Conservation (phyloP, 2,797 vertebrate genomes). For the Sylvia borin region DNA sequence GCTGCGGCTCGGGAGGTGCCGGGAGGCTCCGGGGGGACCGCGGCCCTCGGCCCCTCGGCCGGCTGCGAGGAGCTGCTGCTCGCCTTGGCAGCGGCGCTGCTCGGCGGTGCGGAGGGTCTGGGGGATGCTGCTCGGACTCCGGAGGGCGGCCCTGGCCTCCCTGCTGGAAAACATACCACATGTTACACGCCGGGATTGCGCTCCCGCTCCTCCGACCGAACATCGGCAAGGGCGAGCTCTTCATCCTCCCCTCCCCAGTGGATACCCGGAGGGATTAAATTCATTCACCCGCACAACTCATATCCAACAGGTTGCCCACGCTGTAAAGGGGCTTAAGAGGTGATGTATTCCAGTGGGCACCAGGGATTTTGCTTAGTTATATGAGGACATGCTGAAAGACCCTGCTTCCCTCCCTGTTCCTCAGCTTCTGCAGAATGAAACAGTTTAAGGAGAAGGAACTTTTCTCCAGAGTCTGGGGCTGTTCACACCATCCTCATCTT, state of each 20-base stretch:
- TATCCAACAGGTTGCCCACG: neutral
- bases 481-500: neutral
- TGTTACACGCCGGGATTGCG: rapidly evolving
- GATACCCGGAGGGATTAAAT: neutral
- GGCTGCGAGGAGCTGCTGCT: neutral
- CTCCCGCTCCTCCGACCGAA: rapidly evolving
- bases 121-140: slow-evolving; percentile 80
- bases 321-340: neutral
- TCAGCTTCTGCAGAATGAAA: neutral
- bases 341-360: too few species aligned
- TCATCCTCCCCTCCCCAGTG: too few species aligned
- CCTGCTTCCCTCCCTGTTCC: neutral
- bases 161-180: slow-evolving; percentile 29
- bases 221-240: neutral
- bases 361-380: neutral
- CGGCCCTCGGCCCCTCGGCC: slow-evolving; percentile 52
- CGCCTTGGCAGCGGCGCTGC: neutral
- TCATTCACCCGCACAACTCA: neutral
- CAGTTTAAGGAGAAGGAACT: neutral
- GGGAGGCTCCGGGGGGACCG: slow-evolving; percentile 42
- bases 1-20: slow-evolving; percentile 12
- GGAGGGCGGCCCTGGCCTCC: slow-evolving; percentile 69
- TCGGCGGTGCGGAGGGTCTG: slow-evolving; percentile 66
- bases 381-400: rapidly evolving
- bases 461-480: neutral